Evolutionary conservation across 2,113 vertebrate genomes (phyloP).

Genomic region (Brachyistius frenatus): DNA sequence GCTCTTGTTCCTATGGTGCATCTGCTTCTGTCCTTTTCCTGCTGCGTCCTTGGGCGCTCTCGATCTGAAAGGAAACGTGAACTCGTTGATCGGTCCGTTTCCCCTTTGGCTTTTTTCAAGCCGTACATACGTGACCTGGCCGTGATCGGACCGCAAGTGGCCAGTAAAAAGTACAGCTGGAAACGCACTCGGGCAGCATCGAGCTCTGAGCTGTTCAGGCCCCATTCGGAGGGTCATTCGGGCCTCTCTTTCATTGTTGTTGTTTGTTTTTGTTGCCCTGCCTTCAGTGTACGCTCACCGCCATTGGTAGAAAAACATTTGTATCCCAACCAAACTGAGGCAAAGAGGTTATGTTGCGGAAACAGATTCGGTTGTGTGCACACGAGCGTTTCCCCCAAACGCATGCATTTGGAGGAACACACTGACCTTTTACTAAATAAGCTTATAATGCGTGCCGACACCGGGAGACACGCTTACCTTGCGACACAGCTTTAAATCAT

Average conservation of each 20-base stretch:
- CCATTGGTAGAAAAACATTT: conserved; percentile 22
- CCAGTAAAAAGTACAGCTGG: too few relatives aligned
- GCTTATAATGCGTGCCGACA: conserved; percentile 52
- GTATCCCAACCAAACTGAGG: conserved; percentile 16
- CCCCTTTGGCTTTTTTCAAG: too few relatives aligned
- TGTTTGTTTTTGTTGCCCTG: neutral
- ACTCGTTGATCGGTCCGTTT: neutral
- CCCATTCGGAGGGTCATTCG: neutral
- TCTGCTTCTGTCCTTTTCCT: conserved; percentile 9
- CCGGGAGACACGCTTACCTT: conserved; percentile 21
- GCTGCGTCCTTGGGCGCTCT: conserved; percentile 3
- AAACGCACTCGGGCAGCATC: too few relatives aligned
- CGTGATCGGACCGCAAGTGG: too few relatives aligned
- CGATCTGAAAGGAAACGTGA: conserved; percentile 15
- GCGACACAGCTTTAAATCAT: conserved; percentile 41
- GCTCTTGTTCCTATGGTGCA: neutral
- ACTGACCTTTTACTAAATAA: conserved; percentile 63
- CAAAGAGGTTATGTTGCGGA: conserved; percentile 6
- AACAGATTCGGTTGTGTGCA: conserved; percentile 30
- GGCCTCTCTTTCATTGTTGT: neutral
- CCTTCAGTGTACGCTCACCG: conserved; percentile 8
- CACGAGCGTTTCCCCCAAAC: conserved; percentile 27
- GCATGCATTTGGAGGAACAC: conserved; percentile 46
- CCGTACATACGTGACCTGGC: too few relatives aligned
- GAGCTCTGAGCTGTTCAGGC: too few relatives aligned